Evolutionary conservation across 2,113 vertebrate species (phyloP).

Genomic region (Dendropsophus ebraccatus): DNA sequence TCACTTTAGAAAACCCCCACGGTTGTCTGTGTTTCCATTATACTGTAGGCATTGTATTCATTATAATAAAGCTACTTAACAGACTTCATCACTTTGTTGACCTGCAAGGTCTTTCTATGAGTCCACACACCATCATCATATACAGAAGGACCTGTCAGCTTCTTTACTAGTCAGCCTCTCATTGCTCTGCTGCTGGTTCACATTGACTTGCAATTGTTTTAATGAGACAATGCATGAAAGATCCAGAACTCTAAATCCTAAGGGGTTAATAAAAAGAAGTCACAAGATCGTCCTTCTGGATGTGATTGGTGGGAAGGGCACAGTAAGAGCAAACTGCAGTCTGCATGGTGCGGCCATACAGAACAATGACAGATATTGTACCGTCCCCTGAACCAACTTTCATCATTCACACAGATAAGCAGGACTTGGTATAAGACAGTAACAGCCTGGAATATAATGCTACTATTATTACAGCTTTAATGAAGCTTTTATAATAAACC

Average conservation of each 20-base stretch:
- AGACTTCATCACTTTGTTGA: slow-evolving; percentile 1
- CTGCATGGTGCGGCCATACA: slow-evolving; percentile 17
- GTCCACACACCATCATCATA: neutral
- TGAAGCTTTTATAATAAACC: neutral
- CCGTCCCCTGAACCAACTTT: slow-evolving; percentile 42
- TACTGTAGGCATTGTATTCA: neutral
- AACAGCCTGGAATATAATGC: slow-evolving; percentile 17
- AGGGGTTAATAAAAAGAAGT: slow-evolving; percentile 15
- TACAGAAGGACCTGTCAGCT: neutral
- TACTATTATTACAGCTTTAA: no score
- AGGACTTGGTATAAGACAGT: slow-evolving; percentile 3
- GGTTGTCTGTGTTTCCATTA: neutral
- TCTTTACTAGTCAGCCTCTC: neutral
- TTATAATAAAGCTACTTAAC: neutral
- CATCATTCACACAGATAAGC: slow-evolving; percentile 39
- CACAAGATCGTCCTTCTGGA: slow-evolving; percentile 18
- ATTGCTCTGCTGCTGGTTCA: neutral
- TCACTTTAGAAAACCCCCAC: neutral
- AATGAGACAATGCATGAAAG: slow-evolving; percentile 17
- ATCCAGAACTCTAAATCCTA: neutral
- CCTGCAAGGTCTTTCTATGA: neutral
- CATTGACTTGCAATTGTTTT: slow-evolving; percentile 33
- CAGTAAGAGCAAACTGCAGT: neutral
- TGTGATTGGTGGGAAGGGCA: slow-evolving; percentile 26
- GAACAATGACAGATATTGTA: slow-evolving; percentile 41